Percentiles rank a stretch among this genome's conserved stretches.
phyloP scores from a whole-genome alignment of 1,140 invertebrate species.

The Orius insidiosus region DNA sequence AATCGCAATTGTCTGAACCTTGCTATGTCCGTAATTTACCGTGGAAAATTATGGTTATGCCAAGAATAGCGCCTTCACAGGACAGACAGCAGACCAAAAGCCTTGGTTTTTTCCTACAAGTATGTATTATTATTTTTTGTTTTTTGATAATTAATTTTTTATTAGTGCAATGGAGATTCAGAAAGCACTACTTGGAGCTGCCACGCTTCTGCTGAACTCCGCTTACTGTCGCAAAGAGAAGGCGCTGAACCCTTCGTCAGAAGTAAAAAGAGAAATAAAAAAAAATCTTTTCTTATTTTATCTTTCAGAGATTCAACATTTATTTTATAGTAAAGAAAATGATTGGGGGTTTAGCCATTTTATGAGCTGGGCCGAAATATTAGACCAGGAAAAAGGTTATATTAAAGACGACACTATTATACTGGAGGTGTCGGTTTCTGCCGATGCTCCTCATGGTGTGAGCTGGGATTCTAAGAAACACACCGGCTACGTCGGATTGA shows the following conservation, averaged over 20 bases:
- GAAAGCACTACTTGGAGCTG: conserved; percentile 94
- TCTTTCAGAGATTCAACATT: conserved; percentile 53
- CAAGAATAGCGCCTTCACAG: conserved; percentile 50
- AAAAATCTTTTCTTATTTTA: conserved; percentile 7
- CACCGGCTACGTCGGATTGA: conserved; percentile 96
- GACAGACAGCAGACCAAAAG: conserved; percentile 56
- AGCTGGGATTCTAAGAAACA: conserved; percentile 99
- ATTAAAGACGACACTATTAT: conserved; percentile 91
- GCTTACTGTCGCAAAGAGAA: conserved; percentile 68
- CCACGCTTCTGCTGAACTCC: conserved; percentile 82
- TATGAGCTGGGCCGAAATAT: conserved; percentile 83
- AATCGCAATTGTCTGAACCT: conserved; percentile 73
- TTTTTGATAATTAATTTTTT: too few relatives aligned
- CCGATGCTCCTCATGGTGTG: conserved; percentile 96
- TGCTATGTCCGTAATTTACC: conserved; percentile 90
- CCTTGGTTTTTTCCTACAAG: conserved; percentile 59
- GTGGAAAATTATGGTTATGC: conserved; percentile 99
- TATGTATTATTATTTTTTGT: too few relatives aligned
- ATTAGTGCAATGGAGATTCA: conserved; percentile 90
- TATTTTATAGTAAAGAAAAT: conserved; percentile 88
- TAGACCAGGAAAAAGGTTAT: conserved; percentile 88
- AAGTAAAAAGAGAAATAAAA: conserved; percentile 34
- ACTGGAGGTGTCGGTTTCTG: conserved; percentile 76
- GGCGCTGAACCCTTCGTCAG: conserved; percentile 64
- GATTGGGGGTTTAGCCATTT: conserved; percentile 98